A percentile compares a stretch with the other conserved stretches of the same genome.
Evolutionary conservation across 35 echinoderm and acorn worm genomes (phyloP).

Genomic region (Apostichopus californicus): DNA sequence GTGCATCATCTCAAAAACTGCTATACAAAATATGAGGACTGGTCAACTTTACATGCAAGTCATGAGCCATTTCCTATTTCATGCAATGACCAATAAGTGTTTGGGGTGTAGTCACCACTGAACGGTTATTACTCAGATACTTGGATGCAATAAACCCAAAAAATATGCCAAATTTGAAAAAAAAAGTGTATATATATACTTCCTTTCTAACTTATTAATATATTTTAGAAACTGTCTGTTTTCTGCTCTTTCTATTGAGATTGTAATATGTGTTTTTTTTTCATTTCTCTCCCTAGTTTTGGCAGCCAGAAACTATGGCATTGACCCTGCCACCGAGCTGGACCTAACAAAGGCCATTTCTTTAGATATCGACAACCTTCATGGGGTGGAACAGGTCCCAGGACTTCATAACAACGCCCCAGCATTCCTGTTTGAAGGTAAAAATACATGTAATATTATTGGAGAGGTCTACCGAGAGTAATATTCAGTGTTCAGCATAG

Average conservation of each 20-base stretch:
- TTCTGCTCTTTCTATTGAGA: neutral
- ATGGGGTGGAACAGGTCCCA: slow-evolving; percentile 71
- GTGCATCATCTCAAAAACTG: no score
- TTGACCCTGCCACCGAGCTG: slow-evolving; percentile 78
- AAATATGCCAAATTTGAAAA: no score
- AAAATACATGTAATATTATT: neutral
- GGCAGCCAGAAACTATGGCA: slow-evolving; percentile 57
- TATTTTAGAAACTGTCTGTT: neutral
- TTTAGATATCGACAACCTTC: slow-evolving; percentile 44
- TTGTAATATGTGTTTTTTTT: slow-evolving; percentile 5
- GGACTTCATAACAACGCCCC: slow-evolving; percentile 74
- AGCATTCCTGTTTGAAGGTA: slow-evolving; percentile 83
- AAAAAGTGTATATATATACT: no score
- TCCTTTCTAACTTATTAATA: no score
- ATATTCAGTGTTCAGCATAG: neutral
- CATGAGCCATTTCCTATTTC: no score
- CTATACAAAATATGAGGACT: no score
- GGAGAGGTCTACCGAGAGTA: neutral
- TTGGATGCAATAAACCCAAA: no score
- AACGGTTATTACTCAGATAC: no score
- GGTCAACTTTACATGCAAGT: no score
- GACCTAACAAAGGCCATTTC: slow-evolving; percentile 70
- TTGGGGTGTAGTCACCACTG: no score
- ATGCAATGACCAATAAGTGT: no score
- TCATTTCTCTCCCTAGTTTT: slow-evolving; percentile 29